phyloP scores from a whole-genome alignment of 2,113 vertebrate species.

The Dermatemys mawii region DNA sequence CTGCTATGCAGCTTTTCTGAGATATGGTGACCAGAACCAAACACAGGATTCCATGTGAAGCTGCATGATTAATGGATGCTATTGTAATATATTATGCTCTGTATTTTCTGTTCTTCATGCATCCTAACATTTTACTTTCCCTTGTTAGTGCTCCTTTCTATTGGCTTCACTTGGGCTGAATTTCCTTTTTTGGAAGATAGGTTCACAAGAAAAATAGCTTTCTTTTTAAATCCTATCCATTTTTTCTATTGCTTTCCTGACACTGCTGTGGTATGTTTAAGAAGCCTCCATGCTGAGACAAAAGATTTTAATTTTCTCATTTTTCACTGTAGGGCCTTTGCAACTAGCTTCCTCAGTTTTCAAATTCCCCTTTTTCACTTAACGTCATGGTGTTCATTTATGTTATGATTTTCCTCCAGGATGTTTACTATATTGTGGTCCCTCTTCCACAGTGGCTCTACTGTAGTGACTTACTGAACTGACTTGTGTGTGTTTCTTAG shows the following conservation, averaged over 20 bases:
- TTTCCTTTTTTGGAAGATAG: neutral
- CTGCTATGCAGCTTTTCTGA: neutral
- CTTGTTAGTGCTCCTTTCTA: neutral
- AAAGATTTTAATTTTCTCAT: neutral
- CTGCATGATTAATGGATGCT: neutral
- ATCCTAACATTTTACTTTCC: neutral
- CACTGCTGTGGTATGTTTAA: neutral
- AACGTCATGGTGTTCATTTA: neutral
- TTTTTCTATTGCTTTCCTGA: neutral
- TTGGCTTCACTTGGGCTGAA: neutral
- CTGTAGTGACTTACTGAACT: neutral
- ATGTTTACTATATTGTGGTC: neutral
- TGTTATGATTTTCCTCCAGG: neutral
- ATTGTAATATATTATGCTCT: neutral
- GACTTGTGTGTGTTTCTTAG: neutral
- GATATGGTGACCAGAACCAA: neutral
- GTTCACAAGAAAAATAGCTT: too few relatives aligned
- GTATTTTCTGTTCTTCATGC: neutral
- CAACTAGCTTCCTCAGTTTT: neutral
- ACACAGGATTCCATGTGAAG: neutral
- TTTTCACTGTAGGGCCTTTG: neutral
- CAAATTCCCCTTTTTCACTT: neutral
- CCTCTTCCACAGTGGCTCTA: neutral
- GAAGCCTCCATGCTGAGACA: neutral
- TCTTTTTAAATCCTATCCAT: neutral